Percentiles rank a stretch among this genome's conserved stretches.
Conservation (phyloP, 2,797 vertebrate genomes). For the Melanotaenia pygmaea region DNA sequence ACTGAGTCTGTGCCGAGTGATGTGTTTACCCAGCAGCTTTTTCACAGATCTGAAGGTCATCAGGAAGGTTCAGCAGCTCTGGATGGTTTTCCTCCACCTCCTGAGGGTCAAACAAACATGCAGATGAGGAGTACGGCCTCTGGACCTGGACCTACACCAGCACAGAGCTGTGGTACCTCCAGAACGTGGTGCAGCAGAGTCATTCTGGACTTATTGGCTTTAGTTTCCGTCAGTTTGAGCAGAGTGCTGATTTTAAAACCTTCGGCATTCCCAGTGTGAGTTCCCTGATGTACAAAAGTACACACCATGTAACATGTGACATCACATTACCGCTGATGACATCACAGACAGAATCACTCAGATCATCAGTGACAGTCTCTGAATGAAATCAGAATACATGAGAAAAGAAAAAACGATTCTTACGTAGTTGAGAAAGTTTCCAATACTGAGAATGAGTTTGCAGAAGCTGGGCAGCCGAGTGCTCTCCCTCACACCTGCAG, state of each 20-base stretch:
- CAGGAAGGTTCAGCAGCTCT: slow-evolving; percentile 86
- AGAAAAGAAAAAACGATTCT: slow-evolving; percentile 43
- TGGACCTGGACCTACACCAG: neutral
- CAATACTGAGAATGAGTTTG: slow-evolving; percentile 89
- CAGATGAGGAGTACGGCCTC: neutral
- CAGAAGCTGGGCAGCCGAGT: slow-evolving; percentile 86
- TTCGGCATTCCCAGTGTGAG: slow-evolving; percentile 88
- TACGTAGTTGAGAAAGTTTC: slow-evolving; percentile 93
- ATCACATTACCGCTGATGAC: neutral
- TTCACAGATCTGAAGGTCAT: slow-evolving; percentile 85
- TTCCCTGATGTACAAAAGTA: slow-evolving; percentile 78
- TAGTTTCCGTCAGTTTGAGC: slow-evolving; percentile 90
- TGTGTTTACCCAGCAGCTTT: slow-evolving; percentile 85
- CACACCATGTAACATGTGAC: neutral
- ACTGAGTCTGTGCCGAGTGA: no score
- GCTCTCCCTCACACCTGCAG: slow-evolving; percentile 84
- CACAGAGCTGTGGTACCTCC: slow-evolving; percentile 66
- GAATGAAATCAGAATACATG: no score
- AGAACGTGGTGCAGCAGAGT: slow-evolving; percentile 90
- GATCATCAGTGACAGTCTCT: neutral
- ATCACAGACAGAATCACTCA: no score
- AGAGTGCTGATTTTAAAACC: slow-evolving; percentile 91
- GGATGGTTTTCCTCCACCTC: slow-evolving; percentile 85
- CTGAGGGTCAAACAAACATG: slow-evolving; percentile 66
- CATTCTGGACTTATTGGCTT: slow-evolving; percentile 88